phyloP scores from a whole-genome alignment of 2,888 invertebrate species.

The Zygothrica quintamaculata region DNA sequence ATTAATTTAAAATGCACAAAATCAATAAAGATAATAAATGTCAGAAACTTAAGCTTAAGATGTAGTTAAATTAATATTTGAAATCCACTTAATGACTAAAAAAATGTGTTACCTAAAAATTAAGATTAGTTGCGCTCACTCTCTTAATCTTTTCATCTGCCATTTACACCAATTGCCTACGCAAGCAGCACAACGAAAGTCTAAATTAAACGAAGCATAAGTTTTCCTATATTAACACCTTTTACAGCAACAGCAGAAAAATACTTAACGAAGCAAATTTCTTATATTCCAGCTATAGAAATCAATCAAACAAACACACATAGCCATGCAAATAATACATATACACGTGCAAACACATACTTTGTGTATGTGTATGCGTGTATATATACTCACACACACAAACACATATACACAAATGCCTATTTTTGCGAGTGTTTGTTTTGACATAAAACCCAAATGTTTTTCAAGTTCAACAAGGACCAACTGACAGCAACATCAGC shows the following conservation, averaged over 20 bases:
- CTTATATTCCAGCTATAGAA: background rate
- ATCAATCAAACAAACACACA: background rate
- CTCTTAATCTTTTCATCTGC: too few species aligned
- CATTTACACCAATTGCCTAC: too few species aligned
- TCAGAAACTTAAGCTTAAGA: too few species aligned
- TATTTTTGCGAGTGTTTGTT: constrained; percentile 6
- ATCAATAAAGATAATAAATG: constrained; percentile 39
- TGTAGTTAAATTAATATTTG: too few species aligned
- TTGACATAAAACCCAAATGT: constrained; percentile 30
- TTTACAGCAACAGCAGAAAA: too few species aligned
- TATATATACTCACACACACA: background rate
- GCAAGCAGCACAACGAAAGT: too few species aligned
- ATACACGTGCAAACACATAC: constrained; percentile 8
- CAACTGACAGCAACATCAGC: constrained; percentile 41
- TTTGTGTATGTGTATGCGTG: background rate
- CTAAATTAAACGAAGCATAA: too few species aligned
- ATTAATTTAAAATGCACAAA: constrained; percentile 40
- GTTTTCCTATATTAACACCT: too few species aligned
- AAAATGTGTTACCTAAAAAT: too few species aligned
- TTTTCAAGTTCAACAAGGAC: constrained; percentile 59
- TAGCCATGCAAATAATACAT: constrained; percentile 26
- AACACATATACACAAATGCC: background rate
- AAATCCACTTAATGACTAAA: too few species aligned
- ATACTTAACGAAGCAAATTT: too few species aligned
- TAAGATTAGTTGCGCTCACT: too few species aligned